Percentiles rank a stretch among this genome's conserved stretches.
Evolutionary conservation across 1,140 invertebrate genomes (phyloP).

Genomic region (Drosophila fuyamai): DNA sequence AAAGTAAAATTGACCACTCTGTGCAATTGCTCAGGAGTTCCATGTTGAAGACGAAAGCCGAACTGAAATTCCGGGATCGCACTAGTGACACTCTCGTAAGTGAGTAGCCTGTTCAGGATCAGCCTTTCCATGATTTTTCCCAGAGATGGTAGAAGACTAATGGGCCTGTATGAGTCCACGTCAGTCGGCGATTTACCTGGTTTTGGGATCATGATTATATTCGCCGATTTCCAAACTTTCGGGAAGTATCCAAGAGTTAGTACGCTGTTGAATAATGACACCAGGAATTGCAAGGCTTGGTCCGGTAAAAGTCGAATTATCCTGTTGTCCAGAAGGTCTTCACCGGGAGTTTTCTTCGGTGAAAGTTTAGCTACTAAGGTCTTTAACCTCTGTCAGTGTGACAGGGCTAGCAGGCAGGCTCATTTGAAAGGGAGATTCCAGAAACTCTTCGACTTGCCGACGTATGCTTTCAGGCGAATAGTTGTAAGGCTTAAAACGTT

Average conservation of each 20-base stretch:
- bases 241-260: slow-evolving; percentile 15
- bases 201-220: slow-evolving; percentile 12
- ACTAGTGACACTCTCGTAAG: background rate
- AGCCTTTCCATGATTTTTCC: slow-evolving; percentile 4
- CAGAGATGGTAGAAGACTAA: slow-evolving; percentile 10
- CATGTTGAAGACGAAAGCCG: slow-evolving; percentile 1
- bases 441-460: background rate
- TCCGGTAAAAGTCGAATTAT: no score
- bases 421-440: no score
- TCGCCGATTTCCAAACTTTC: slow-evolving; percentile 5
- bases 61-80: slow-evolving; percentile 8
- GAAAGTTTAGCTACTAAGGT: background rate
- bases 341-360: no score
- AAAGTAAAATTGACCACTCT: no score
- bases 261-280: no score
- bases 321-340: no score
- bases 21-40: no score
- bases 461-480: background rate
- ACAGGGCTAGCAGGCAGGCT: background rate
- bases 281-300: no score
- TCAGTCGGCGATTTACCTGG: slow-evolving; percentile 5
- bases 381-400: background rate
- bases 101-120: slow-evolving; percentile 1
- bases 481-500: background rate
- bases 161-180: slow-evolving; percentile 7